Evolutionary conservation across 2,888 invertebrate genomes (phyloP).

Genomic region (Stenoptilia bipunctidactyla): DNA sequence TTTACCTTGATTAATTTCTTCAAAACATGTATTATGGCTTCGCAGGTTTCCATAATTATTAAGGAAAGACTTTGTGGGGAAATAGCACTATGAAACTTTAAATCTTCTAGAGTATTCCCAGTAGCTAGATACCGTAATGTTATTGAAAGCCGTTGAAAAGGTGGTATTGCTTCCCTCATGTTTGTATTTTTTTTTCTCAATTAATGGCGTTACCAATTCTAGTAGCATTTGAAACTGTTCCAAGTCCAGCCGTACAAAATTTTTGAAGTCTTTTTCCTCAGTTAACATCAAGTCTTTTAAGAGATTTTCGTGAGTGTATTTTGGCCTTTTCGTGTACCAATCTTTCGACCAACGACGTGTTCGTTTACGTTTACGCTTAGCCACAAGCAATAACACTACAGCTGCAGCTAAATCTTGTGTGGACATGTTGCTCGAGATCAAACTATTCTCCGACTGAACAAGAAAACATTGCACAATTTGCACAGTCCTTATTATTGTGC

Average conservation of each 20-base stretch:
- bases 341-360: background rate
- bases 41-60: too few species aligned
- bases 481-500: too few species aligned
- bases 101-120: too few species aligned
- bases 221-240: slow-evolving; percentile 8
- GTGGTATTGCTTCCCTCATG: slow-evolving; percentile 14
- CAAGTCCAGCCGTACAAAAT: slow-evolving; percentile 7
- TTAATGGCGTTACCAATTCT: slow-evolving; percentile 9
- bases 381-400: too few species aligned
- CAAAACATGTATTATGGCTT: too few species aligned
- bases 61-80: too few species aligned
- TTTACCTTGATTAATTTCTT: too few species aligned
- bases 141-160: slow-evolving; percentile 14
- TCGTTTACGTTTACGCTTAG: too few species aligned
- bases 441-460: too few species aligned
- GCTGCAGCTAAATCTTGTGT: too few species aligned
- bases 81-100: slow-evolving; percentile 14
- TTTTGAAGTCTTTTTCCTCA: slow-evolving; percentile 10
- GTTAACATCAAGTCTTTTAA: slow-evolving; percentile 12
- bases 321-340: slow-evolving; percentile 9
- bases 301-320: slow-evolving; percentile 11
- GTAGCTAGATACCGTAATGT: slow-evolving; percentile 15
- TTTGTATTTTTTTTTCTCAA: slow-evolving; percentile 8
- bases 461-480: too few species aligned
- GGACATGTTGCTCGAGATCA: too few species aligned